Evolutionary conservation across 2,797 vertebrate genomes (phyloP).

Genomic region (Potorous gilbertii): DNA sequence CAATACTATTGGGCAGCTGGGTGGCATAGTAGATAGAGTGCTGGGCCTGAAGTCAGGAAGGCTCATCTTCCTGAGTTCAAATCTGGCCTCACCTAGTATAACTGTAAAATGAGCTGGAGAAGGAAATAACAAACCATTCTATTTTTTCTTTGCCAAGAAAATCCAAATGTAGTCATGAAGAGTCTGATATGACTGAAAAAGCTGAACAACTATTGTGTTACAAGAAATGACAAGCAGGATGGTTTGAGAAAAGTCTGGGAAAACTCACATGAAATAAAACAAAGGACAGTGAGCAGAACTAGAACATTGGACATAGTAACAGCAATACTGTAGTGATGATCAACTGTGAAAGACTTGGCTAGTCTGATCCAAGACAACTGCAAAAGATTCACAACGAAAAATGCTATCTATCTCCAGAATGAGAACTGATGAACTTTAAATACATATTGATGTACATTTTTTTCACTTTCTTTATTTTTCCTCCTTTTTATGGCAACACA

Average conservation of each 20-base stretch:
- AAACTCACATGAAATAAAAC: neutral
- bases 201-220: neutral
- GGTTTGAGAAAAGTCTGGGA: neutral
- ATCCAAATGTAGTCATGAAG: neutral
- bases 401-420: neutral
- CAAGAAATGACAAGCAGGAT: neutral
- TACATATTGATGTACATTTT: neutral
- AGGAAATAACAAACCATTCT: neutral
- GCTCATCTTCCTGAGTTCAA: no score
- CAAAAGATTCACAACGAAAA: neutral
- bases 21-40: neutral
- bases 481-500: neutral
- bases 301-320: neutral
- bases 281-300: neutral
- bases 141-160: neutral
- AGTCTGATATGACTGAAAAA: neutral
- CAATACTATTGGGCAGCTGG: neutral
- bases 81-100: neutral
- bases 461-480: neutral
- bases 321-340: neutral
- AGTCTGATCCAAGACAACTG: neutral
- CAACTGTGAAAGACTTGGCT: neutral
- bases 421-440: neutral
- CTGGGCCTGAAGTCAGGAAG: neutral
- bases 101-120: neutral